These are phyloP conservation scores for Cremastobaeus sp. DNA, from an alignment of 2,888 invertebrate species.

Conservation along the genomic window DNA sequence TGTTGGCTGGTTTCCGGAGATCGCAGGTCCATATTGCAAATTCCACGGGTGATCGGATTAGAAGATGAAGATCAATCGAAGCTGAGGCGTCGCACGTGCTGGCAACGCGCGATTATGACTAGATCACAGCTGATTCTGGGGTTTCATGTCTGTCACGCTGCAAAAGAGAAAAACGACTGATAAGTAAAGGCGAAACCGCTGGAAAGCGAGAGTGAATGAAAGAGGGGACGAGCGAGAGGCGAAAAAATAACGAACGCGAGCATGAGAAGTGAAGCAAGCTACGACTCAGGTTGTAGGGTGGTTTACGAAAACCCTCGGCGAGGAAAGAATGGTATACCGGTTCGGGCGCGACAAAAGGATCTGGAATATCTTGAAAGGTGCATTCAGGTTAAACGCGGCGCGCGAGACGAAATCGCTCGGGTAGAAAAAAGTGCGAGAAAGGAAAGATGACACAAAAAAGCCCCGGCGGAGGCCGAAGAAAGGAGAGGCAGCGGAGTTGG, in stretches of 20 bases:
- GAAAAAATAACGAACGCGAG: conserved; percentile 59
- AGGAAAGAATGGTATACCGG: conserved; percentile 73
- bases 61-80: conserved; percentile 56
- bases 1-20: conserved; percentile 7
- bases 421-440: conserved; percentile 48
- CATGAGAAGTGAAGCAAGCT: conserved; percentile 67
- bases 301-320: conserved; percentile 68
- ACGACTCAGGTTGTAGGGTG: conserved; percentile 77
- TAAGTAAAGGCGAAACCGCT: background rate
- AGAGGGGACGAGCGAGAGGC: conserved; percentile 25
- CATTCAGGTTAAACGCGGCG: conserved; percentile 76
- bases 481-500: background rate
- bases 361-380: conserved; percentile 76
- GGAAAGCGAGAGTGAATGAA: background rate
- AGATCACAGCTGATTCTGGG: conserved; percentile 70
- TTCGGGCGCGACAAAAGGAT: conserved; percentile 75
- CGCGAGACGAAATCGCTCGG: conserved; percentile 70
- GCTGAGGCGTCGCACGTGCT: conserved; percentile 39
- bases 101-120: conserved; percentile 67
- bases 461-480: conserved; percentile 1
- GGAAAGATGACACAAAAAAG: conserved; percentile 27
- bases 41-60: conserved; percentile 14
- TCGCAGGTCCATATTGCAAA: conserved; percentile 41
- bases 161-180: conserved; percentile 51
- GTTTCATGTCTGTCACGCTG: conserved; percentile 67